Evolutionary conservation across 2,888 invertebrate species (phyloP), one percentile per base, ranked within the genome.

Genomic region (Drosophila acutilabella): DNA sequence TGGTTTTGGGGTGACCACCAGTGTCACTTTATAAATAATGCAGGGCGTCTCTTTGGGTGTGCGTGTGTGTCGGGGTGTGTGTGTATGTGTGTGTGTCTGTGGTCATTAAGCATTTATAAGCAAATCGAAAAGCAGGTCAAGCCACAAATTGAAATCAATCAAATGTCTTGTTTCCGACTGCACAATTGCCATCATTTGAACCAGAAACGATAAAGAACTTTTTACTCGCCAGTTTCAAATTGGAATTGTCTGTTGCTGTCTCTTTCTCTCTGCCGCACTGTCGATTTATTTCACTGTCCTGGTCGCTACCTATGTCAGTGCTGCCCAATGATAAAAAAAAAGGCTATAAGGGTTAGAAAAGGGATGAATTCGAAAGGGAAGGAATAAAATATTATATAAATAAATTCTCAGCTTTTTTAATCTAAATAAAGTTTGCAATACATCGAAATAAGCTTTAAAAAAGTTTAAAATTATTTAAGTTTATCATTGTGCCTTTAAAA

Each of bases 71-170:
- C 26, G 20, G 20, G 4, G n/a, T 16, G 13, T 26, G 13, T 10
- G 23, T 42, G 20, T 20, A 14, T 20, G 18, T 14, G 6, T 44
- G 11, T 45, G 38, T 45, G 52, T 51, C 47, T 48, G 59, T 41
- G 56, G 48, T 65, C 65, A 52, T 59, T 65, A 58, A 59, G 53
- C 48, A 59, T 65, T 58, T 59, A 59, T 53, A 59, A 53, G 65
- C 36, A 47, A 36, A 51, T 44, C n/a, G 48, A 40, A 11, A 54
- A 54, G 14, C 57, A 33, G 54, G 59, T 60, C 59, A 60, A 60
- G 44, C 51, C 59, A 60, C 48, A 42, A 71, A 48, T 56, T 26
- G 23, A 54, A 60, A 53, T 68, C 60, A 72, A 60, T 73, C 73
- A 72, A 64, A 52, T 53, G 33, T 45, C 11, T 18, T 65, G 30